These are phyloP conservation scores for Dyspetes luteomarginatus DNA, from an alignment of 2,888 invertebrate species.

Conservation along the genomic window DNA sequence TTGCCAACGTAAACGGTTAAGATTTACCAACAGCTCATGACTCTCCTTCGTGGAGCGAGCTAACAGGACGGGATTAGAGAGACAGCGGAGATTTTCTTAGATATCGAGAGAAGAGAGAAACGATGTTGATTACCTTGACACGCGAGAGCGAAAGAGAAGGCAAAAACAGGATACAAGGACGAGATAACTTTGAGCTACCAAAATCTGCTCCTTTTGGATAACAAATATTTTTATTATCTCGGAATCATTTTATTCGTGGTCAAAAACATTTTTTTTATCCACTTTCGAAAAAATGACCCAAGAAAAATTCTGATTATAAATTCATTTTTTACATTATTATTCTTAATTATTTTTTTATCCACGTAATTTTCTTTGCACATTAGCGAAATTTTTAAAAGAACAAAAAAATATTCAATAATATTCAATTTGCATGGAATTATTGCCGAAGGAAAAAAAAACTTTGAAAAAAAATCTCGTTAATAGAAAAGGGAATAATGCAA, in stretches of 20 bases:
- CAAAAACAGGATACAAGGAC: conserved; percentile 45
- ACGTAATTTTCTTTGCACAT: too few species aligned
- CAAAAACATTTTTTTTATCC: not conserved
- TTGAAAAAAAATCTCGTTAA: not conserved
- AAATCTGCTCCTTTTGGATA: conserved; percentile 4
- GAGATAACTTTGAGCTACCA: conserved; percentile 4
- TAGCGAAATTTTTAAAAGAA: too few species aligned
- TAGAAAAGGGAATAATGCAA: not conserved
- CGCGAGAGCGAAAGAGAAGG: conserved; percentile 50
- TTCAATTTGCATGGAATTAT: too few species aligned
- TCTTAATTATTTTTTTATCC: too few species aligned
- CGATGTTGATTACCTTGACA: conserved; percentile 60
- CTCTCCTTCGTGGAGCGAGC: not conserved
- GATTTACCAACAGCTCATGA: not conserved
- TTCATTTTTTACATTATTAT: too few species aligned
- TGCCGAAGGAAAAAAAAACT: not conserved
- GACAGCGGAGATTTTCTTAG: conserved; percentile 34
- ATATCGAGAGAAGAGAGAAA: conserved; percentile 25
- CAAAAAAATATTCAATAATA: too few species aligned
- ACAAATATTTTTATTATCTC: not conserved
- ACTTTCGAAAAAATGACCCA: not conserved
- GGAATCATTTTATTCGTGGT: not conserved
- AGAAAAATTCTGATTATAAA: not conserved
- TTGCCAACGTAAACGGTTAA: conserved; percentile 6
- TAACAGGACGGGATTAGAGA: conserved; percentile 16